Percentiles rank a stretch among this genome's conserved stretches.
phyloP scores from a whole-genome alignment of 2,113 vertebrate species.

The Gallinago media region DNA sequence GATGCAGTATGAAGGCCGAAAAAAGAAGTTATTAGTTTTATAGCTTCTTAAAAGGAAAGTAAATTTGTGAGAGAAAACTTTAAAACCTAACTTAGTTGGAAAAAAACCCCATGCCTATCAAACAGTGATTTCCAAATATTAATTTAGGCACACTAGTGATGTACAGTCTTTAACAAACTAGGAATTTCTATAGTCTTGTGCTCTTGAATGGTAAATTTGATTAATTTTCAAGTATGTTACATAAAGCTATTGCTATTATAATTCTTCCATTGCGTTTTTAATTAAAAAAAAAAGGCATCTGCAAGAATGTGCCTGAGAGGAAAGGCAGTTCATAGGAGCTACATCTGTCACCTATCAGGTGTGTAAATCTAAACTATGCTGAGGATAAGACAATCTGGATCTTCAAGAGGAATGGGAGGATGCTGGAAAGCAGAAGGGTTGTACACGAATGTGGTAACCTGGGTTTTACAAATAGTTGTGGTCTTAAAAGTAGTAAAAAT shows the following conservation, averaged over 20 bases:
- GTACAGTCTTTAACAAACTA: neutral
- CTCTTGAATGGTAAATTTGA: neutral
- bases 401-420: neutral
- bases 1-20: neutral
- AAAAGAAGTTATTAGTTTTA: neutral
- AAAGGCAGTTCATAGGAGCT: neutral
- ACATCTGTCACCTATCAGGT: neutral
- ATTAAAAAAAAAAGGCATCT: neutral
- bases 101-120: accelerated
- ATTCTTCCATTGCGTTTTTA: neutral
- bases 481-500: neutral
- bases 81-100: neutral
- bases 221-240: neutral
- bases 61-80: neutral
- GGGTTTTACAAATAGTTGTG: neutral
- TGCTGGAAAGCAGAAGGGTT: neutral
- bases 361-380: neutral
- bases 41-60: neutral
- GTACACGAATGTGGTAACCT: neutral
- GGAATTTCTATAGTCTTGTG: neutral
- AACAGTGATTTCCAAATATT: neutral
- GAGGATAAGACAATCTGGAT: neutral
- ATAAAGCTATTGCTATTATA: neutral
- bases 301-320: neutral
- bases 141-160: neutral